Base-by-base conservation (phyloP, 2,888 invertebrate species). In the Drosophila subquinaria region DNA sequence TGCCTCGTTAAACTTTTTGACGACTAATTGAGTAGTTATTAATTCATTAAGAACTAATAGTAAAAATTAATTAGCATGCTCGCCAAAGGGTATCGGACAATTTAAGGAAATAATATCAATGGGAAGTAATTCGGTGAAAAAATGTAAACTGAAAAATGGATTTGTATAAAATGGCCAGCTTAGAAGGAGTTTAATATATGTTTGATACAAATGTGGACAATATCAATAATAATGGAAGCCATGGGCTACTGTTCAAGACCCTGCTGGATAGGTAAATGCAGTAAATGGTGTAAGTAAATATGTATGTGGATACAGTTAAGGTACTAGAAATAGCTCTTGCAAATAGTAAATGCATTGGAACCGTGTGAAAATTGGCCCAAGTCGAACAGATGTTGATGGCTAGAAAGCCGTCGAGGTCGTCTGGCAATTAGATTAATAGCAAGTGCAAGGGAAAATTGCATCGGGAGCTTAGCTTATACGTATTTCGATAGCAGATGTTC, bases 361-460 rank as follows among this genome's bases (percentile, higher is more conserved):
- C 45, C 33, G 35, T 57, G 57, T 35, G 57, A 47, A 36, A 57
- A 9, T 36, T 11, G 35, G 15, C 42, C 9, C 13, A 4, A 55
- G 4, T 2, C 6, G 0, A 13, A 30, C 62, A 69, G 42, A 27
- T 51, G 56, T 17, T 50, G 1, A 15, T 45, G 10, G 1, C 13
- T 0, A 4, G 4, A n/a, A n/a, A 6, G 8, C 50, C 1, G 13
- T 50, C 48, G 33, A 20, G 8, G 20, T 51, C 13, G 35, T 35
- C 3, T 23, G 47, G 38, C 45, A 42, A 74, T 57, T 62, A 48
- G 48, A 33, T 69, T 17, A 45, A 76, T 76, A 33, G 50, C 50
- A 45, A 33, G 6, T 15, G n/a, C 33, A n/a, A 10, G 35, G 13
- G 4, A 45, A 55, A 51, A 59, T 23, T 42, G 47, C 23, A 13